Evolutionary conservation across 1,140 invertebrate species (phyloP).

Genomic region (Dufourea novaeangliae): DNA sequence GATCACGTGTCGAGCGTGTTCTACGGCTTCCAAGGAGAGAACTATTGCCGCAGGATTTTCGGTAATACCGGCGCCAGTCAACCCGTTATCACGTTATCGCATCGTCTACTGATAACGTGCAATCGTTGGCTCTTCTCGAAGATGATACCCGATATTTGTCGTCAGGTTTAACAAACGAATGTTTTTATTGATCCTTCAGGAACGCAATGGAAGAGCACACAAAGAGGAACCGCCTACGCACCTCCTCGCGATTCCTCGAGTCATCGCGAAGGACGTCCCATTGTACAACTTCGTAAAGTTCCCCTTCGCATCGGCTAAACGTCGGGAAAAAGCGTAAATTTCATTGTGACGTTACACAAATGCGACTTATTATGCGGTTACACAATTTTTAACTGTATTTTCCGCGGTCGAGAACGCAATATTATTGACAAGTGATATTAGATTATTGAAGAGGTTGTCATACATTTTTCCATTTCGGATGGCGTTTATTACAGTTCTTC

Average conservation of each 20-base stretch:
- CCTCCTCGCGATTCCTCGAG: neutral
- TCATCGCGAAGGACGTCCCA: slow-evolving; percentile 7
- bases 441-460: neutral
- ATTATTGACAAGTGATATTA: neutral
- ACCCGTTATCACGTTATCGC: slow-evolving; percentile 63
- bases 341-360: neutral
- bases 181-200: slow-evolving; percentile 39
- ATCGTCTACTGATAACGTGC: slow-evolving; percentile 62
- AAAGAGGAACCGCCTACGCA: neutral
- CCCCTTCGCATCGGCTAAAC: neutral
- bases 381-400: neutral
- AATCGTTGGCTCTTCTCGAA: slow-evolving; percentile 62
- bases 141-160: slow-evolving; percentile 55
- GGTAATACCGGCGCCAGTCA: slow-evolving; percentile 51
- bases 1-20: neutral
- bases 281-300: slow-evolving; percentile 8
- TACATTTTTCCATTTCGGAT: neutral
- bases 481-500: too few relatives aligned
- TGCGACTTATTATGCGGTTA: neutral
- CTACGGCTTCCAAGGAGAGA: neutral
- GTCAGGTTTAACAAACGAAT: slow-evolving; percentile 51
- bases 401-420: neutral
- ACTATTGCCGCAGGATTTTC: slow-evolving; percentile 54
- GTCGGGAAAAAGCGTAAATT: slow-evolving; percentile 11
- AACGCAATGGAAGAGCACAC: neutral